These are phyloP conservation scores for Clistopyga incitator DNA, from an alignment of 2,888 invertebrate genomes.

Conservation along the genomic window DNA sequence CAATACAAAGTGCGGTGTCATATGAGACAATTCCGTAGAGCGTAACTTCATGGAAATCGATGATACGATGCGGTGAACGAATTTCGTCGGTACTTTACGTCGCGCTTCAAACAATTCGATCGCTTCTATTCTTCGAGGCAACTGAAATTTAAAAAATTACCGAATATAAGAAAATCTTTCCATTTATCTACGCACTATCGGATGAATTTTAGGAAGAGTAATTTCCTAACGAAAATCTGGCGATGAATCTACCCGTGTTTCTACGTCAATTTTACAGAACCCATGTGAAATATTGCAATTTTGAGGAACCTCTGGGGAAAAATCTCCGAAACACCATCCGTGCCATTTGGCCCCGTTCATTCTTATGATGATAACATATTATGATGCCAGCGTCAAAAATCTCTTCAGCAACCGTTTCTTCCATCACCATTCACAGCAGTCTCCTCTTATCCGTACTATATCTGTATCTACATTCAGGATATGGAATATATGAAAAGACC, in stretches of 20 bases:
- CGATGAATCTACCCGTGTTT: neutral
- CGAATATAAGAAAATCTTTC: neutral
- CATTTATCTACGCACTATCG: neutral
- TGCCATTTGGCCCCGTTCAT: neutral
- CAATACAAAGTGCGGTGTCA: neutral
- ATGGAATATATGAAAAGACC: conserved; percentile 55
- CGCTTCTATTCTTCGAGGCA: neutral
- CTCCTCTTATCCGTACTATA: conserved; percentile 3
- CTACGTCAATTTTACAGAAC: neutral
- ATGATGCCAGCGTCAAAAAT: conserved; percentile 19
- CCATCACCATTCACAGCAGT: conserved; percentile 22
- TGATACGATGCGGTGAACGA: too few relatives aligned
- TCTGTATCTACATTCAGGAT: conserved; percentile 41
- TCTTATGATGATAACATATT: neutral
- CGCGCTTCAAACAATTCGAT: neutral
- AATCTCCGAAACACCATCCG: neutral
- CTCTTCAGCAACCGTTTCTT: conserved; percentile 28
- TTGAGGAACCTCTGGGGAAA: too few relatives aligned
- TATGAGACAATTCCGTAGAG: neutral
- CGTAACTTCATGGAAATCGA: too few relatives aligned
- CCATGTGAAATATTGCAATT: neutral
- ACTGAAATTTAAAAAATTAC: neutral
- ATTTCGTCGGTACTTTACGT: neutral
- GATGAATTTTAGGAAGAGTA: neutral
- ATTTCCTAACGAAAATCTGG: too few relatives aligned